Conservation (phyloP, 2,113 vertebrate genomes). For the Bathybates hornii region DNA sequence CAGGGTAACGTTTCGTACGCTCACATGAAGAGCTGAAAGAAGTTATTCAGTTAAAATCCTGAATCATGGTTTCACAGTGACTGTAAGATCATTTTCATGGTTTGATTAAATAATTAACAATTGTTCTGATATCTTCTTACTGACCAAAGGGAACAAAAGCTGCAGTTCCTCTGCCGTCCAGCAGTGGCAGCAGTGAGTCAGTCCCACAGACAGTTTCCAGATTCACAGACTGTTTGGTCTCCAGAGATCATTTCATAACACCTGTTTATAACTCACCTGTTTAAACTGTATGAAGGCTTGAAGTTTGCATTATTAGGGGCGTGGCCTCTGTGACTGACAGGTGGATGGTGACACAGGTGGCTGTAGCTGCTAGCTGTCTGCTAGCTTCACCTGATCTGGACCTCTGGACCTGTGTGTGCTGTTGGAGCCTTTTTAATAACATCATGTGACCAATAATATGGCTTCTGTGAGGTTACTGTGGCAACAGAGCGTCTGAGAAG, state of each 20-base stretch:
- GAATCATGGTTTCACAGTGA: background rate
- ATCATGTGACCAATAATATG: background rate
- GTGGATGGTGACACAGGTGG: background rate
- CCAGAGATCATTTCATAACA: background rate
- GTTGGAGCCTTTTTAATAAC: background rate
- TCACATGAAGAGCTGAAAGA: background rate
- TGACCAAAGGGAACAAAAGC: background rate
- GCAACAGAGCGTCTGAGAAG: background rate
- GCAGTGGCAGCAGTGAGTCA: background rate
- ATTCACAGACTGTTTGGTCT: background rate
- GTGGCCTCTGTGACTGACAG: background rate
- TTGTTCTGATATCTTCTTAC: background rate
- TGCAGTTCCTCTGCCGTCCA: background rate
- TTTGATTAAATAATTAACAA: background rate
- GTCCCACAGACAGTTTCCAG: background rate
- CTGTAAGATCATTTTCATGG: background rate
- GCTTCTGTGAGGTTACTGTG: background rate
- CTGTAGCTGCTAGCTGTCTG: background rate
- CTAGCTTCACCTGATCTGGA: background rate
- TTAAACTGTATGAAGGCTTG: background rate
- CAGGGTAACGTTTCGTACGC: background rate
- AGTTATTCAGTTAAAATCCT: background rate
- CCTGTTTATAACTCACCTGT: background rate
- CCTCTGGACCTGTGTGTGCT: background rate
- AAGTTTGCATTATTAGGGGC: background rate